Percentiles rank a stretch among this genome's conserved stretches.
These are phyloP conservation scores for Polymixis lichenea DNA, from an alignment of 2,888 invertebrate genomes.

Conservation along the genomic window DNA sequence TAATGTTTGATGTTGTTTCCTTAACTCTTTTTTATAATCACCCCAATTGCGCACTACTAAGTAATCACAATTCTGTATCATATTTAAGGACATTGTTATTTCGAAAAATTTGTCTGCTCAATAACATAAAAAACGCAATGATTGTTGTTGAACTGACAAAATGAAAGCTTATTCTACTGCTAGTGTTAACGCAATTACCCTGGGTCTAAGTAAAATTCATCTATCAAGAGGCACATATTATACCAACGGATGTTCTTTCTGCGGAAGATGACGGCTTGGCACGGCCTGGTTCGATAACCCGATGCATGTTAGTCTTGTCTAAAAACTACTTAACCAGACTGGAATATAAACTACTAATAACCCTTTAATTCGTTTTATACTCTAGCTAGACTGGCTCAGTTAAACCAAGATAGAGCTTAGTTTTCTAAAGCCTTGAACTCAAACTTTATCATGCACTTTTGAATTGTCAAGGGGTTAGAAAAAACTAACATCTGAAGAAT, in stretches of 20 bases:
- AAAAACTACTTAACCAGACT: background rate
- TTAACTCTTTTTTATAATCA: conserved; percentile 18
- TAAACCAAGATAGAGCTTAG: background rate
- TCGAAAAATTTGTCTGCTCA: too few species aligned
- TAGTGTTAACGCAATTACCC: too few species aligned
- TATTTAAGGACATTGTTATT: too few species aligned
- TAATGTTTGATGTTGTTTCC: conserved; percentile 31
- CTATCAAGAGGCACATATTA: background rate
- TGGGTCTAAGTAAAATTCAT: background rate
- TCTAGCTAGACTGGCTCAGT: background rate
- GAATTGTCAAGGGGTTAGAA: background rate
- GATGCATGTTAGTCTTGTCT: conserved; percentile 9
- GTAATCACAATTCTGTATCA: too few species aligned
- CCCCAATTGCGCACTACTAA: too few species aligned
- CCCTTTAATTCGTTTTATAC: too few species aligned
- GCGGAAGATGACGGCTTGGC: background rate
- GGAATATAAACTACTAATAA: background rate
- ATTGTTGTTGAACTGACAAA: too few species aligned
- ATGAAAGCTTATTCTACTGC: too few species aligned
- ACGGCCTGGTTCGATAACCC: background rate
- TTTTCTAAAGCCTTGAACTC: background rate
- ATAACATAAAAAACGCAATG: too few species aligned
- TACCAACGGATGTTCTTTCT: background rate
- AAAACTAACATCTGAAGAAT: background rate
- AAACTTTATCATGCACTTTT: background rate